Evolutionary conservation across 2,113 vertebrate genomes (phyloP).

Genomic region (Rhodinocichla rosea): DNA sequence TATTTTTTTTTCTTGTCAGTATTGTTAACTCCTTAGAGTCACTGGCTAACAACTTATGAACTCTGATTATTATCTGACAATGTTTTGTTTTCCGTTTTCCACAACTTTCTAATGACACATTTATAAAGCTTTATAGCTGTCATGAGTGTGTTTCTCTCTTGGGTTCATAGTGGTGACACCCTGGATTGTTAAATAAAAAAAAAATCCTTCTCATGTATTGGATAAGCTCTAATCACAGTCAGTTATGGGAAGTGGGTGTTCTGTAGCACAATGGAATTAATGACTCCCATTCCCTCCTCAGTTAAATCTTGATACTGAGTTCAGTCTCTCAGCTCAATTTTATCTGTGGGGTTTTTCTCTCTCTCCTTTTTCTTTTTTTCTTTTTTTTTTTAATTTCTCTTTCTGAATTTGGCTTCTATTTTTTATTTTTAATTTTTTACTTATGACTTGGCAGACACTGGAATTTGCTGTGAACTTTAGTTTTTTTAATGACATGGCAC

Average conservation of each 20-base stretch:
- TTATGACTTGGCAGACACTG: not conserved
- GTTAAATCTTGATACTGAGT: not conserved
- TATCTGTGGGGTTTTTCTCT: not conserved
- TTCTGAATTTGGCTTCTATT: not conserved
- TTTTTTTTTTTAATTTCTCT: not conserved
- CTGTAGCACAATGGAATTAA: not conserved
- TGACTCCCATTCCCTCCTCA: not conserved
- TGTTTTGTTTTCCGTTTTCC: not conserved
- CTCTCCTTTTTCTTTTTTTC: accelerated
- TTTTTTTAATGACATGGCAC: not conserved
- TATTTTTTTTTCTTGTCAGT: not conserved
- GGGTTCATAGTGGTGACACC: not conserved
- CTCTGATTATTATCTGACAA: not conserved
- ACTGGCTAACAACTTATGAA: not conserved
- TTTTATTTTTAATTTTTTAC: not conserved
- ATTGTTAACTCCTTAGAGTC: constrained; percentile 23
- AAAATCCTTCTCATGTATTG: not conserved
- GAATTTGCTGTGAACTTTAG: not conserved
- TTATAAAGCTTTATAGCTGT: not conserved
- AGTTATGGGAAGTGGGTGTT: not conserved
- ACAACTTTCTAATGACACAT: not conserved
- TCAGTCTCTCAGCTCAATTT: not conserved
- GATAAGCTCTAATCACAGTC: not conserved
- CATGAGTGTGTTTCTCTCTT: not conserved
- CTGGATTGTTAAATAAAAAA: not conserved